Evolutionary conservation across 2,888 invertebrate species (phyloP), one percentile per base, ranked within the genome.

Genomic region (Oscheius sp.): DNA sequence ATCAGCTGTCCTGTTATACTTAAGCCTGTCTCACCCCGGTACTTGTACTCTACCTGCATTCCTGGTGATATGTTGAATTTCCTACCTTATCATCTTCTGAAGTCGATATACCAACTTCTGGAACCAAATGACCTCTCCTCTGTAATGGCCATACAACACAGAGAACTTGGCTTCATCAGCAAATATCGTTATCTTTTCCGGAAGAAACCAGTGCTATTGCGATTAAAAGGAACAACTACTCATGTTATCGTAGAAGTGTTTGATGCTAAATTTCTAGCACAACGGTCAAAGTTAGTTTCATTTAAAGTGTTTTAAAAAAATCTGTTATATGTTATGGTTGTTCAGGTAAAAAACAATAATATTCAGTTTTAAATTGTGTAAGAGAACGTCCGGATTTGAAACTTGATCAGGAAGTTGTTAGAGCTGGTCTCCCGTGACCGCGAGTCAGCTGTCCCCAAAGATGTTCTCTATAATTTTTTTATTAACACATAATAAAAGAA

Each of bases 81-180:
- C 14, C 54, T 54, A 8, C 54, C 54, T 14, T 54, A 54, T 12
- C 54, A 54, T 54, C 54, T 54, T n/a, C 54, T 54, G 20, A 30
- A 32, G 32, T 32, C 54, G n/a, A 54, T 54, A n/a, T 54, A 33
- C 54, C 54, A 54, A 33, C 33, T 54, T n/a, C 33, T 54, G 2
- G 54, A 54, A 5, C 54, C 54, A 20, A 12, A 17, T 12, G 54
- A 54, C 20, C 54, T 54, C 33, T 54, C 54, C 33, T 33, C 32
- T 17, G 36, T 54, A 36, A 54, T 54, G 54, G 32, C 54, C 17
- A 36, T 54, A 32, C 20, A 32, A n/a, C 20, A 32, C 20, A 30
- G 33, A 32, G 54, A 54, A 9, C n/a, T 32, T 17, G 32, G 30
- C 2, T 54, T 54, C 32, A 54, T 54, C 33, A 54, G 24, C 54